Percentiles rank a stretch among this genome's conserved stretches.
Conservation (phyloP, 37 sponge, comb jelly and placozoan species). For the Amphimedon queenslandica region DNA sequence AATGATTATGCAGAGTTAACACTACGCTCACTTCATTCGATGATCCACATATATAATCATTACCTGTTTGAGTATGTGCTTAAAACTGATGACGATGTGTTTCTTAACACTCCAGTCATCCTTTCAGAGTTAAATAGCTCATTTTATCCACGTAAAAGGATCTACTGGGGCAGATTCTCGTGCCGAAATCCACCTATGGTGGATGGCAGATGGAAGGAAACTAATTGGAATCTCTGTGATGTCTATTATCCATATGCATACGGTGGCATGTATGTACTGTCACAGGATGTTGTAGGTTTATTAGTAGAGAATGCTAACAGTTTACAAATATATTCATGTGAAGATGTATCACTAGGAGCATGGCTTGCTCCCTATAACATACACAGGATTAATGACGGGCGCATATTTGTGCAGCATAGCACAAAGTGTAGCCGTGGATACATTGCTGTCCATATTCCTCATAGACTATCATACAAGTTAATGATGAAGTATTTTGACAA, state of each 20-base stretch:
- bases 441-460: slow-evolving; percentile 2
- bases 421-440: not conserved
- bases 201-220: slow-evolving; percentile 32
- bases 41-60: not conserved
- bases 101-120: slow-evolving; percentile 5
- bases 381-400: slow-evolving; percentile 11
- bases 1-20: slow-evolving; percentile 3
- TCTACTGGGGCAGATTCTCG: slow-evolving; percentile 55
- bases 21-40: not conserved
- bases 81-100: slow-evolving; percentile 67
- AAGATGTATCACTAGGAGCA: slow-evolving; percentile 60
- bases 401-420: slow-evolving; percentile 11
- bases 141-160: not conserved
- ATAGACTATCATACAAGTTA: not conserved
- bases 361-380: slow-evolving; percentile 61
- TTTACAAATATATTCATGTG: slow-evolving; percentile 29
- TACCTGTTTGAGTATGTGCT: slow-evolving; percentile 26
- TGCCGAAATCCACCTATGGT: not conserved
- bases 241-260: slow-evolving; percentile 39
- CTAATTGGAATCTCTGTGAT: slow-evolving; percentile 41
- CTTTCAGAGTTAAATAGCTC: slow-evolving; percentile 1
- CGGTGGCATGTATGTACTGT: slow-evolving; percentile 57
- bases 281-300: slow-evolving; percentile 24
- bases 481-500: not conserved
- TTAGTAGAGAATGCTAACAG: slow-evolving; percentile 15